Conservation (phyloP, 2,888 invertebrate species). For the Drosophila tripunctata region DNA sequence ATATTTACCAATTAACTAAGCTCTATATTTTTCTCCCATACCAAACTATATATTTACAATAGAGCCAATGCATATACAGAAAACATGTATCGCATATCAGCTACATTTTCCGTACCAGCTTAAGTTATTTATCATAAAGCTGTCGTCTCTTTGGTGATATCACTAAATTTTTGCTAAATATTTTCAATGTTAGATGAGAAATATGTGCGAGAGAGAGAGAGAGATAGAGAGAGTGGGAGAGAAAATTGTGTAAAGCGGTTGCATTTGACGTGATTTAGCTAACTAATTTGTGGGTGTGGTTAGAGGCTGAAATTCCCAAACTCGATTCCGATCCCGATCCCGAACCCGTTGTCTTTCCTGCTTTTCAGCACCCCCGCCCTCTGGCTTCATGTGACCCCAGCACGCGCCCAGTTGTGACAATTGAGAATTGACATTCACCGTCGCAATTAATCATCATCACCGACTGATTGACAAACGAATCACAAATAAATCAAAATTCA, state of each 20-base stretch:
- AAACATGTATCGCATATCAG: neutral
- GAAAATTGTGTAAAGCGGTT: no score
- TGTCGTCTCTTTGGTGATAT: neutral
- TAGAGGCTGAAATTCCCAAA: no score
- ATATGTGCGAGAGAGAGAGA: neutral
- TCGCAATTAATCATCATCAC: conserved; percentile 75
- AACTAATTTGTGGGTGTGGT: conserved; percentile 61
- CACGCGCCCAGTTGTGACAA: conserved; percentile 37
- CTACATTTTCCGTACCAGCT: neutral
- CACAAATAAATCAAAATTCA: conserved; percentile 74
- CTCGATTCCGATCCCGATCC: no score
- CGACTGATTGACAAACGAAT: conserved; percentile 69
- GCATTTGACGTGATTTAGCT: conserved; percentile 40
- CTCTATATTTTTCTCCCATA: no score
- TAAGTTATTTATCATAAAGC: neutral
- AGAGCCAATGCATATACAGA: neutral
- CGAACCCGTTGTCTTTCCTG: no score
- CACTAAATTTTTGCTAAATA: neutral
- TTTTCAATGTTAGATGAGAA: neutral
- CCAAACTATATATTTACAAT: neutral
- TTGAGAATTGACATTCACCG: conserved; percentile 69
- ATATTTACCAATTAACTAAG: no score
- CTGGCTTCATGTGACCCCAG: conserved; percentile 45
- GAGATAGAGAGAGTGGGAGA: neutral
- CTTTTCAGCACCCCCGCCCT: conserved; percentile 11